Conservation (phyloP, 2,797 vertebrate genomes). For the Dipus sagitta region DNA sequence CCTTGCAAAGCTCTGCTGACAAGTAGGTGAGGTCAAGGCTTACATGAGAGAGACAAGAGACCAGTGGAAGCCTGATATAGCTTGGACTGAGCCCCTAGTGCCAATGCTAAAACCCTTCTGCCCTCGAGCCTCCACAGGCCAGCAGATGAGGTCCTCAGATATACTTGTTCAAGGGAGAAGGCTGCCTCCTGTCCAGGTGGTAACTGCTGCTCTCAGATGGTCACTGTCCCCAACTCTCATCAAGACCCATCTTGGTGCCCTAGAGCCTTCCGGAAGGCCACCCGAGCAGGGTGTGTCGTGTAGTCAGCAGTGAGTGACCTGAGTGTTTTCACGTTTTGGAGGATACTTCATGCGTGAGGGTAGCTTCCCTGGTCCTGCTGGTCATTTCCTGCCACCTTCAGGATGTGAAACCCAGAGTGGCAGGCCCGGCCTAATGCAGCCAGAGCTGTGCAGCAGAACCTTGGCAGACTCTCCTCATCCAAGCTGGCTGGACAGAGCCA, state of each 20-base stretch:
- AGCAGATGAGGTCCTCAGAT: neutral
- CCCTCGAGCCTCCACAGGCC: neutral
- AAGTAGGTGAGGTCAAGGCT: no score
- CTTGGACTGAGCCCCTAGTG: neutral
- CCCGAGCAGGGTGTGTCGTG: neutral
- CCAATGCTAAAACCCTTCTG: no score
- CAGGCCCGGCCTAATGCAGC: neutral
- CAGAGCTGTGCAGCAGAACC: neutral
- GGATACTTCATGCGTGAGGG: neutral
- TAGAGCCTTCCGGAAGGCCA: neutral
- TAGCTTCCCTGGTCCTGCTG: neutral
- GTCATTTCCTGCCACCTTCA: neutral
- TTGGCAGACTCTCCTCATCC: no score
- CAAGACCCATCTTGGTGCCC: neutral
- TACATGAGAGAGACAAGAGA: neutral
- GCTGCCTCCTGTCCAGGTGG: neutral
- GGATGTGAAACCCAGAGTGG: no score
- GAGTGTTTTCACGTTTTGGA: neutral
- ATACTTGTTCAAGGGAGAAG: neutral
- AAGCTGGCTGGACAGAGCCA: neutral
- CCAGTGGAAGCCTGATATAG: fast-evolving
- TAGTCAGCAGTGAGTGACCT: fast-evolving
- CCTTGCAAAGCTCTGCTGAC: neutral
- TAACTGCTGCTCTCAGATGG: neutral
- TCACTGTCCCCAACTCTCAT: neutral